A percentile compares a stretch with the other conserved stretches of the same genome.
These are phyloP conservation scores for Embiotoca jacksoni DNA, from an alignment of 2,113 vertebrate genomes.

Conservation along the genomic window DNA sequence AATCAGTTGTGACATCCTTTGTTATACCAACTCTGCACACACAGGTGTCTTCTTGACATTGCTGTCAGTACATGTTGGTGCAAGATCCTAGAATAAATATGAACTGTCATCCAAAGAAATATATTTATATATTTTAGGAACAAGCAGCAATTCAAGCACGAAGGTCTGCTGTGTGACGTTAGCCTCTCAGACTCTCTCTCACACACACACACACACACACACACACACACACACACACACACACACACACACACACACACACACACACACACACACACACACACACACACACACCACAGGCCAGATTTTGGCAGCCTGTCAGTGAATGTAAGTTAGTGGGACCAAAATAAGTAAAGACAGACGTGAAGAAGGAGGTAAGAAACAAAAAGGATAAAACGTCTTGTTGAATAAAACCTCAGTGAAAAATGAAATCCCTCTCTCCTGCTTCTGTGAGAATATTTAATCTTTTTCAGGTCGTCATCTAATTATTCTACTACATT, in stretches of 20 bases:
- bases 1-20: slow-evolving; percentile 1
- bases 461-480: background rate
- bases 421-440: background rate
- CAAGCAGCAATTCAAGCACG: slow-evolving; percentile 16
- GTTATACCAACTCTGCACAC: background rate
- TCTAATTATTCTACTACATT: background rate
- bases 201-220: background rate
- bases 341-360: background rate
- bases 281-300: slow-evolving; percentile 1
- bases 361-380: background rate
- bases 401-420: background rate
- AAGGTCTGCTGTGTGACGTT: slow-evolving; percentile 19
- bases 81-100: slow-evolving; percentile 57
- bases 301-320: background rate
- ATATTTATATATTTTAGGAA: background rate
- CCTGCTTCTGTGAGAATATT: too few species aligned
- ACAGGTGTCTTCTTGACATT: slow-evolving; percentile 6
- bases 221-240: background rate
- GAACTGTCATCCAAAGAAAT: slow-evolving; percentile 34
- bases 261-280: background rate
- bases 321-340: background rate
- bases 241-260: background rate
- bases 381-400: background rate
- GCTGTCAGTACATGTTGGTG: slow-evolving; percentile 35
- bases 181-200: background rate